Evolutionary conservation across 2,888 invertebrate genomes (phyloP).

Genomic region (Pachliopta kotzebuea): DNA sequence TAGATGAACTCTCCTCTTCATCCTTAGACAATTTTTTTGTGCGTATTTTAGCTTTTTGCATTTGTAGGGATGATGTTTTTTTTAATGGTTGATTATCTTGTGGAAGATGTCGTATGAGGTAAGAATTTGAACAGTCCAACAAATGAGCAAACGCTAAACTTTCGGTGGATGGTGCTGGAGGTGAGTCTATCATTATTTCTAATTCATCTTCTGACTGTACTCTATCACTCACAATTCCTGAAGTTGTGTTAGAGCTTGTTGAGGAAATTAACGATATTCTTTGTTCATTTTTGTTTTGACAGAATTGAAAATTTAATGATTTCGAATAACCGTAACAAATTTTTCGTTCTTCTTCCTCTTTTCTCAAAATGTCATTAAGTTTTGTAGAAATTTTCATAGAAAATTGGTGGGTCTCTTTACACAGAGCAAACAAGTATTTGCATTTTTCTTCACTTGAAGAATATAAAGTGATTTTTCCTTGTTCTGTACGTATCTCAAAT

Average conservation of each 20-base stretch:
- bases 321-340: constrained; percentile 87
- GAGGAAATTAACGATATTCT: constrained; percentile 94
- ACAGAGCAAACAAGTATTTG: constrained; percentile 92
- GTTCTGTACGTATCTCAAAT: constrained; percentile 96
- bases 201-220: constrained; percentile 97
- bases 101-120: constrained; percentile 58
- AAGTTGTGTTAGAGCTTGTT: constrained; percentile 97
- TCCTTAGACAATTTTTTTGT: constrained; percentile 56
- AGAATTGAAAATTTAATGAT: constrained; percentile 80
- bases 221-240: constrained; percentile 97
- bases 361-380: constrained; percentile 89
- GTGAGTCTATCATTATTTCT: constrained; percentile 91
- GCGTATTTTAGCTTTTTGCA: constrained; percentile 58
- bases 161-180: constrained; percentile 92
- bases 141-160: constrained; percentile 90
- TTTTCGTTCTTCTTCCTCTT: constrained; percentile 89
- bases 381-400: constrained; percentile 95
- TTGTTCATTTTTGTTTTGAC: constrained; percentile 87
- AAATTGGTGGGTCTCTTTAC: constrained; percentile 96
- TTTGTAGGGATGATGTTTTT: constrained; percentile 64
- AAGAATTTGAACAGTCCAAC: constrained; percentile 81
- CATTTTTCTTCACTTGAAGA: constrained; percentile 96
- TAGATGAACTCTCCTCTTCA: constrained; percentile 46
- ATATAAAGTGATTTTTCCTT: constrained; percentile 93
- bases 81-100: constrained; percentile 53